These are phyloP conservation scores for Lochmaea crataegi DNA, from an alignment of 2,888 invertebrate species.

Conservation along the genomic window DNA sequence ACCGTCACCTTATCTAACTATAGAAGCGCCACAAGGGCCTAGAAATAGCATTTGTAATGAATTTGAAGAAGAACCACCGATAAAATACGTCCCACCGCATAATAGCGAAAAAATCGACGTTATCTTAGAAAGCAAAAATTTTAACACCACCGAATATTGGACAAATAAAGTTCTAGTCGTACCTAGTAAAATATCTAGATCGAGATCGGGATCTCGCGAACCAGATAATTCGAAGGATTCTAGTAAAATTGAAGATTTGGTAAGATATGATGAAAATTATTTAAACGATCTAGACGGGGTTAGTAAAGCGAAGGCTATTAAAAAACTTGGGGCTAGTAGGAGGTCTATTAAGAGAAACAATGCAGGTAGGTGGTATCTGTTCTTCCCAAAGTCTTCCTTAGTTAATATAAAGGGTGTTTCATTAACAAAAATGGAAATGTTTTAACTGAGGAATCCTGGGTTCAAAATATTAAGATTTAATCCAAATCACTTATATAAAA, in stretches of 20 bases:
- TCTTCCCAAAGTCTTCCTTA: too few relatives aligned
- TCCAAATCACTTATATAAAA: too few relatives aligned
- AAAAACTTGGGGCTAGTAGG: conserved; percentile 43
- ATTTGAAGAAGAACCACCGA: conserved; percentile 66
- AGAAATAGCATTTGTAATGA: conserved; percentile 60
- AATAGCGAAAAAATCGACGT: conserved; percentile 45
- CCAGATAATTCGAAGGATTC: not conserved
- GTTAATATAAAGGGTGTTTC: too few relatives aligned
- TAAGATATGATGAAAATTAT: conserved; percentile 60
- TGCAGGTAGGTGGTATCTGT: conserved; percentile 27
- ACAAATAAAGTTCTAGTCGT: conserved; percentile 47
- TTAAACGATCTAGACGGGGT: conserved; percentile 74
- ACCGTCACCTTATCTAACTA: conserved; percentile 58
- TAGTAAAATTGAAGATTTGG: conserved; percentile 1
- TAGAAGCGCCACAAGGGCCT: conserved; percentile 52
- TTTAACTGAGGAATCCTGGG: too few relatives aligned
- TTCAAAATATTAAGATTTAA: too few relatives aligned
- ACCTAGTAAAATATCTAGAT: conserved; percentile 40
- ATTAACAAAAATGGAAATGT: too few relatives aligned
- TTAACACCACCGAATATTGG: conserved; percentile 50
- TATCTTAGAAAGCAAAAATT: conserved; percentile 42
- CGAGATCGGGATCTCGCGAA: conserved; percentile 36
- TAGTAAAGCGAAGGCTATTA: conserved; percentile 63
- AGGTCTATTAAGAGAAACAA: conserved; percentile 45
- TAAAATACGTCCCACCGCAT: conserved; percentile 53